phyloP scores from a whole-genome alignment of 2,888 invertebrate genomes.

The Erebia palarica region DNA sequence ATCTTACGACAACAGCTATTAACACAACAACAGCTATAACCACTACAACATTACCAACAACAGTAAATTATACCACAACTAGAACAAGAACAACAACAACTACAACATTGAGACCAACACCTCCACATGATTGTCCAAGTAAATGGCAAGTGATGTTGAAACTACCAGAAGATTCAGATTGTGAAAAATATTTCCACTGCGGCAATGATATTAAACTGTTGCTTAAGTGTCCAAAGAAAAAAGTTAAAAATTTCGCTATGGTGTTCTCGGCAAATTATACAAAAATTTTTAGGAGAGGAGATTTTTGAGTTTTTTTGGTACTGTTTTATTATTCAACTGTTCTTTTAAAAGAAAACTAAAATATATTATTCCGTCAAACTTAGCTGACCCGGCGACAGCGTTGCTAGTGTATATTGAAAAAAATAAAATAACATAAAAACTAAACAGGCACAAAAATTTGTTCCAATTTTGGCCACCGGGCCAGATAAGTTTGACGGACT shows the following conservation, averaged over 20 bases:
- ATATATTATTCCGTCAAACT: too few relatives aligned
- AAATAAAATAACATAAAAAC: too few relatives aligned
- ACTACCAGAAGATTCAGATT: slow-evolving; percentile 55
- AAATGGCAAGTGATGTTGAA: slow-evolving; percentile 47
- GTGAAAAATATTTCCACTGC: slow-evolving; percentile 58
- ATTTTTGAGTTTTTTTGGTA: neutral
- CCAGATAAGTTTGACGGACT: too few relatives aligned
- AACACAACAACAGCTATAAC: neutral
- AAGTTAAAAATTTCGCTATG: slow-evolving; percentile 47
- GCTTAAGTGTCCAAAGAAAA: slow-evolving; percentile 49
- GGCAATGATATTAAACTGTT: slow-evolving; percentile 48
- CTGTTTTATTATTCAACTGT: neutral
- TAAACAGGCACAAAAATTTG: too few relatives aligned
- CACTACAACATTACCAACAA: neutral
- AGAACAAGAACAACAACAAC: slow-evolving; percentile 30
- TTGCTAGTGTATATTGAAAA: too few relatives aligned
- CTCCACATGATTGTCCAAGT: slow-evolving; percentile 52
- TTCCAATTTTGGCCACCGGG: too few relatives aligned
- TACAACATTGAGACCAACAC: slow-evolving; percentile 32
- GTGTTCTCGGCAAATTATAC: slow-evolving; percentile 47
- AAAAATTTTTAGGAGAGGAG: slow-evolving; percentile 13
- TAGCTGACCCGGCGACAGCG: too few relatives aligned
- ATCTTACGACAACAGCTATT: neutral
- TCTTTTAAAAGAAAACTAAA: too few relatives aligned
- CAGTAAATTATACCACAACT: slow-evolving; percentile 28